These are phyloP conservation scores for Listronotus bonariensis DNA, from an alignment of 1,140 invertebrate species.

Conservation along the genomic window DNA sequence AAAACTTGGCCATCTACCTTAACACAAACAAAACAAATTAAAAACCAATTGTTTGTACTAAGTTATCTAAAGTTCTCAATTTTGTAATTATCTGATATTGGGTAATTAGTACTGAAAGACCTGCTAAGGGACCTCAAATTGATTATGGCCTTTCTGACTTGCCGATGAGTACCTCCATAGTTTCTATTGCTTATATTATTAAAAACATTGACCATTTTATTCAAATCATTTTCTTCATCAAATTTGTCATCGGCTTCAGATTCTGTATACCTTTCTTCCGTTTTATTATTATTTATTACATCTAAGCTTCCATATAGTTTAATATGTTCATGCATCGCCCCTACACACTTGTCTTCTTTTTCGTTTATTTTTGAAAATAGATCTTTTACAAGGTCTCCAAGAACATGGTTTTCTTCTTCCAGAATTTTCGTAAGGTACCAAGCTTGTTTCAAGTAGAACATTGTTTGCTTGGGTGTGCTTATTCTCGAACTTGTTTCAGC, in stretches of 20 bases:
- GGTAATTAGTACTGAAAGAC: constrained; percentile 11
- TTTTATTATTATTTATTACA: background rate
- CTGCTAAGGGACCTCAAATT: constrained; percentile 26
- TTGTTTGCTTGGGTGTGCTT: constrained; percentile 62
- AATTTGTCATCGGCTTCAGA: background rate
- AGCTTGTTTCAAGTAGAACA: constrained; percentile 71
- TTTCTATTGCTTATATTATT: background rate
- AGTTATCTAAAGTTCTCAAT: no score
- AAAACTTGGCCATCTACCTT: no score
- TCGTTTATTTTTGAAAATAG: constrained; percentile 14
- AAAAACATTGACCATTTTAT: background rate
- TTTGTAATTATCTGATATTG: background rate
- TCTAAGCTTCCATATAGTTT: constrained; percentile 2
- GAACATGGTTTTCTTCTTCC: constrained; percentile 60
- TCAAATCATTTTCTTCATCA: background rate
- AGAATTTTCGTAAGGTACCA: constrained; percentile 68
- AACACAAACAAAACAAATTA: no score
- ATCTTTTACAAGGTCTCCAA: constrained; percentile 47
- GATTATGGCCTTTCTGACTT: constrained; percentile 23
- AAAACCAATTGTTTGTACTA: no score
- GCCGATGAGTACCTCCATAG: constrained; percentile 10
- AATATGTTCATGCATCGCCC: constrained; percentile 1
- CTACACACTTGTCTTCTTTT: constrained; percentile 19
- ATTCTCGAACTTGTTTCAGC: constrained; percentile 65
- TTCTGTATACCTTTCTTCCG: background rate